Base-by-base conservation (phyloP, 53 echinoderm and acorn worm genomes). In the Luidia sarsii region DNA sequence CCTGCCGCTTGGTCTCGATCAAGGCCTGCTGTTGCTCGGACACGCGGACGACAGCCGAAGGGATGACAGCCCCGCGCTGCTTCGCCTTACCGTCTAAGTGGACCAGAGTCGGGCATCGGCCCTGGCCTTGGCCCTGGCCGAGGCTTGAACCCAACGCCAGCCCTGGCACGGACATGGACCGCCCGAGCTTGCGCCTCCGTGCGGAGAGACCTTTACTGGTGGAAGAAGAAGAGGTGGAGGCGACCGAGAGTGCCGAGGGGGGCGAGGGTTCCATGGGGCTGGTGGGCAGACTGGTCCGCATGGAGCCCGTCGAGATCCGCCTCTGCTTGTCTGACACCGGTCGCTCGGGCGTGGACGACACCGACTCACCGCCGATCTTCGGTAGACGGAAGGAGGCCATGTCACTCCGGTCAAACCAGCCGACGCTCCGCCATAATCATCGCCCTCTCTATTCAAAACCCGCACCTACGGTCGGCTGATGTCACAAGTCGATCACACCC, bases 81-180 rank as follows among this genome's bases (percentile, higher is more conserved):
- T 7, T 31, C 28, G n/a, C 18, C 65, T 18, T 34, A 21, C 7
- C 35, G n/a, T n/a, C n/a, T n/a, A n/a, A n/a, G n/a, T n/a, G n/a
- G n/a, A n/a, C n/a, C n/a, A n/a, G n/a, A n/a, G n/a, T n/a, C n/a
- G n/a, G n/a, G n/a, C n/a, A n/a, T n/a, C n/a, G n/a, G n/a, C n/a
- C n/a, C n/a, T n/a, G n/a, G n/a, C n/a, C n/a, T n/a, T n/a, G n/a
- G 1, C 18, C 29, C 19, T 67, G 67, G 45, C 41, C 9, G 29
- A 25, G 45, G 16, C 25, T 46, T 25, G 14, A 10, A 46, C 67
- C 29, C 28, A 67, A n/a, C 3, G 67, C 10, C 67, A 67, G 67
- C 29, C 67, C 67, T 13, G 67, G 67, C 24, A 67, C 67, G 11
- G 67, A 67, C 67, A 67, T 67, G 67, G 67, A 67, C 46, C 67